These are phyloP conservation scores for Parascotia fuliginaria DNA, from an alignment of 2,888 invertebrate genomes.

Conservation along the genomic window DNA sequence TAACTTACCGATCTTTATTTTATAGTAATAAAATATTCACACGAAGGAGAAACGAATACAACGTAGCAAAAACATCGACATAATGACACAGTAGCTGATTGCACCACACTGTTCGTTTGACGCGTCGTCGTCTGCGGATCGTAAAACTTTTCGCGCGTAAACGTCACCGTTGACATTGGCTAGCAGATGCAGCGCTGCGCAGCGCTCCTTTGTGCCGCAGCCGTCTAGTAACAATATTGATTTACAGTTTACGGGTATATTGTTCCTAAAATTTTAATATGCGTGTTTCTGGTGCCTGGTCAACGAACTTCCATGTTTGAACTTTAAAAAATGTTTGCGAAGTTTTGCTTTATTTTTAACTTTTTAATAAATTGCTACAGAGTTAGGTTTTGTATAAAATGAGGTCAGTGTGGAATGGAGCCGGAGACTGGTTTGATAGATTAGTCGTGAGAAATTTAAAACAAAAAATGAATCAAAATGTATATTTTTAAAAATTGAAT, in stretches of 20 bases:
- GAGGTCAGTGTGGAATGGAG: background rate
- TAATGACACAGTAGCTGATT: conserved; percentile 31
- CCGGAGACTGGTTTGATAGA: no score
- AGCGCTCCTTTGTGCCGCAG: conserved; percentile 65
- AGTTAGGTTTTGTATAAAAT: background rate
- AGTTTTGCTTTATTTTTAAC: background rate
- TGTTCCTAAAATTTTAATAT: conserved; percentile 50
- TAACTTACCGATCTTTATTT: no score
- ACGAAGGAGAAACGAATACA: no score
- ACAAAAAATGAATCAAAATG: no score
- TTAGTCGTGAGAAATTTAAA: no score
- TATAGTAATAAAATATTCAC: no score
- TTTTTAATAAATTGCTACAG: background rate
- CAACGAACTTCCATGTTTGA: conserved; percentile 5
- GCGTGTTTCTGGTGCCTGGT: conserved; percentile 25
- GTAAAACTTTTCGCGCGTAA: conserved; percentile 85
- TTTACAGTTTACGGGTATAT: conserved; percentile 61
- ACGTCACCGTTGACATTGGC: conserved; percentile 79
- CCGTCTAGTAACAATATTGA: conserved; percentile 75
- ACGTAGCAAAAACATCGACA: conserved; percentile 28
- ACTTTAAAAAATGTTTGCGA: background rate
- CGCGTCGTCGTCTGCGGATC: conserved; percentile 77
- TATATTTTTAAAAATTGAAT: no score
- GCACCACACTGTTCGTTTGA: conserved; percentile 71
- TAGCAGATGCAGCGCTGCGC: conserved; percentile 81